Conservation (phyloP, 2,797 vertebrate species). For the Botia almorhae region DNA sequence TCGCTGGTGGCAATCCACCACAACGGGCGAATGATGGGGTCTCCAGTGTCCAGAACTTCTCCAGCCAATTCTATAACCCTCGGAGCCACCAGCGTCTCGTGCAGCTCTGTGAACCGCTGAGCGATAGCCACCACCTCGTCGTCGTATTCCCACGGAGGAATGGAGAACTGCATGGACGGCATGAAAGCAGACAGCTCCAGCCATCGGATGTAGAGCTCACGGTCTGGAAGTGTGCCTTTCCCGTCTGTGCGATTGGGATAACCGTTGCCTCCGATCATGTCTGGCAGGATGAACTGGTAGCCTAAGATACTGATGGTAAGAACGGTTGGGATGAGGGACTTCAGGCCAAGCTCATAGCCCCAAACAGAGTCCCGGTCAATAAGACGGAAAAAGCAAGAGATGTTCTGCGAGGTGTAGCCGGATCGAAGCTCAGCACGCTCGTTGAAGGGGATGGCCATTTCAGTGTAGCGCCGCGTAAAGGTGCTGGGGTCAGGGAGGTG, state of each 20-base stretch:
- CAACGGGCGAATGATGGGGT: constrained; percentile 95
- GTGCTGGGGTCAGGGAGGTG: constrained; percentile 87
- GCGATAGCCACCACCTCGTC: constrained; percentile 91
- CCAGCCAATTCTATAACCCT: constrained; percentile 89
- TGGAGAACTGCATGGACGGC: constrained; percentile 97
- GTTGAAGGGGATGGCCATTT: constrained; percentile 89
- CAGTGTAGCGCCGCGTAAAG: constrained; percentile 90
- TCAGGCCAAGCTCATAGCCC: constrained; percentile 94
- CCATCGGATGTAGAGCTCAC: constrained; percentile 96
- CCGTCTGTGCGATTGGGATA: constrained; percentile 78
- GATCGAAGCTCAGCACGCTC: constrained; percentile 87
- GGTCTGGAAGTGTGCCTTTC: constrained; percentile 79
- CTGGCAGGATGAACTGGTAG: constrained; percentile 89
- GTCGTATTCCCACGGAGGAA: constrained; percentile 94
- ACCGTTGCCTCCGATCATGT: constrained; percentile 92
- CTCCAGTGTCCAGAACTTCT: constrained; percentile 87
- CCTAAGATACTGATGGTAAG: constrained; percentile 87
- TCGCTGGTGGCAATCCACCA: constrained; percentile 96
- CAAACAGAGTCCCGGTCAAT: constrained; percentile 95
- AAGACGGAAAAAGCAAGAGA: constrained; percentile 95
- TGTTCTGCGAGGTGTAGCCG: constrained; percentile 93
- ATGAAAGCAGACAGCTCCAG: constrained; percentile 95
- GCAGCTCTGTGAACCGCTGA: constrained; percentile 86
- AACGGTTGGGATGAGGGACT: constrained; percentile 93
- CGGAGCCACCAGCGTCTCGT: constrained; percentile 89